phyloP scores from a whole-genome alignment of 2,888 invertebrate genomes.

The Phaedon cochleariae region DNA sequence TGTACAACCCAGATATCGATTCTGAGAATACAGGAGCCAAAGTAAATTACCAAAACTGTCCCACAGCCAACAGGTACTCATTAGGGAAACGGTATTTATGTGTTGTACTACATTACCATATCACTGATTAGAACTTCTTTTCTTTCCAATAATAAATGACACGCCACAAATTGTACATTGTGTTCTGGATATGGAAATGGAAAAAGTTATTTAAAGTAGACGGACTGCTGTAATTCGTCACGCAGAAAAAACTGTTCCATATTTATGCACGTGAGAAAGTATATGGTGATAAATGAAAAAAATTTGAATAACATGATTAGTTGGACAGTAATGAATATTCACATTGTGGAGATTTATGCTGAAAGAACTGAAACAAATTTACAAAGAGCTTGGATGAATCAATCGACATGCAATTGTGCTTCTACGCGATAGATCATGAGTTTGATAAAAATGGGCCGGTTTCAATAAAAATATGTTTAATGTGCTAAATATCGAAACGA shows the following conservation, averaged over 20 bases:
- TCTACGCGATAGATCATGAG: no score
- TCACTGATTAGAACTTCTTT: constrained; percentile 27
- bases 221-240: constrained; percentile 12
- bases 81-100: constrained; percentile 1
- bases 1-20: no score
- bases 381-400: no score
- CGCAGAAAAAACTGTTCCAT: constrained; percentile 12
- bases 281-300: not conserved
- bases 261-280: not conserved
- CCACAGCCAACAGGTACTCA: not conserved
- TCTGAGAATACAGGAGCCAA: no score
- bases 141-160: constrained; percentile 29
- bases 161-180: constrained; percentile 33
- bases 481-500: no score
- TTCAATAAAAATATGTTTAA: no score
- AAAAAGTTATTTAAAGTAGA: constrained; percentile 16
- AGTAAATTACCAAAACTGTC: not conserved
- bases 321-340: not conserved
- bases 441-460: no score
- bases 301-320: not conserved
- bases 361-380: no score
- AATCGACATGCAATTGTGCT: no score
- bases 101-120: constrained; percentile 28
- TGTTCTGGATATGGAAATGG: constrained; percentile 18
- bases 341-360: not conserved